Evolutionary conservation across 2,797 vertebrate species (phyloP).

Genomic region (Melanotaenia trifasciata): DNA sequence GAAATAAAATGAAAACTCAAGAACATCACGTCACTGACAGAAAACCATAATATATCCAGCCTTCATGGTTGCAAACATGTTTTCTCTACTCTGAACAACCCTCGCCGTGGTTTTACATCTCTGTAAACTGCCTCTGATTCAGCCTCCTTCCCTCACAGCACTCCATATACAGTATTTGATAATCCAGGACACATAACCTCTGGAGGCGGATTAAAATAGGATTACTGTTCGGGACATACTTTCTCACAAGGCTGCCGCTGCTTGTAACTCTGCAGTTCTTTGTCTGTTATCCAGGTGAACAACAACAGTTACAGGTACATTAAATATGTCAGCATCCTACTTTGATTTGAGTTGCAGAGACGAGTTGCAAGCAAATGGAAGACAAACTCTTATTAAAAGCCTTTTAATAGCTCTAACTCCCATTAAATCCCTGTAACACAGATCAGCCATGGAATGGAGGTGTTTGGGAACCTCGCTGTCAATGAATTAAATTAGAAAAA

Average conservation of each 20-base stretch:
- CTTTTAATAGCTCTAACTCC: conserved; percentile 1
- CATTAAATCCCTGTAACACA: conserved; percentile 36
- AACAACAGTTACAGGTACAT: conserved; percentile 5
- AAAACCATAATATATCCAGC: not conserved
- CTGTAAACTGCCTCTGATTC: conserved; percentile 23
- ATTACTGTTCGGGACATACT: conserved; percentile 67
- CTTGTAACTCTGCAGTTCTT: conserved; percentile 25
- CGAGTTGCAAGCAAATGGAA: not conserved
- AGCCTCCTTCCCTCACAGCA: conserved; percentile 20
- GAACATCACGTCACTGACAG: too few species aligned
- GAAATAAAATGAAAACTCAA: too few species aligned
- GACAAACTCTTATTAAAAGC: not conserved
- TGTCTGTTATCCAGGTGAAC: conserved; percentile 23
- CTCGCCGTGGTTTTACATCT: not conserved
- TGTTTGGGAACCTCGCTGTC: conserved; percentile 38
- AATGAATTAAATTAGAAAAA: conserved; percentile 43
- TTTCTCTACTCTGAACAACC: not conserved
- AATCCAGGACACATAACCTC: conserved; percentile 79
- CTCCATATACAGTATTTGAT: conserved; percentile 58
- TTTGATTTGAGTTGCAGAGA: not conserved
- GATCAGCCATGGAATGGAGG: conserved; percentile 27
- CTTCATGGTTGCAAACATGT: not conserved
- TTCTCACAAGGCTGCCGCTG: conserved; percentile 33
- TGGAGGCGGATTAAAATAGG: conserved; percentile 79
- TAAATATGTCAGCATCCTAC: not conserved